Conservation (phyloP, 2,113 vertebrate genomes). For the Cyprinus carpio region DNA sequence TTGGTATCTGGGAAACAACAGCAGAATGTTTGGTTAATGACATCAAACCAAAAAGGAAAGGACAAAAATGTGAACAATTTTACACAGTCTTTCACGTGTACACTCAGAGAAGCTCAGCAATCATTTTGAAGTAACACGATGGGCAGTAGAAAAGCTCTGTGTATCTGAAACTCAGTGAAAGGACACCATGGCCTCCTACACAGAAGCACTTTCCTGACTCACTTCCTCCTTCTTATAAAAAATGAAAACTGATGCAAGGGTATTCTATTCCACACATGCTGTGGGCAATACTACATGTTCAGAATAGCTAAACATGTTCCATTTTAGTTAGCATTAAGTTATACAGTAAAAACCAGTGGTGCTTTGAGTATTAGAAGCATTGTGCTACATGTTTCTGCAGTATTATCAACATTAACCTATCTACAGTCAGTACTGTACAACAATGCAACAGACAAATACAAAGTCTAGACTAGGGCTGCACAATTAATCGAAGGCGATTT, state of each 20-base stretch:
- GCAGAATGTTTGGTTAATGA: not conserved
- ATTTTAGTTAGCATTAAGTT: not conserved
- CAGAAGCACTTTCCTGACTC: conserved; percentile 30
- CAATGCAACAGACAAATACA: not conserved
- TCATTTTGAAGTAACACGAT: not conserved
- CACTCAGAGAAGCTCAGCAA: not conserved
- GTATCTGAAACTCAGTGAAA: conserved; percentile 12
- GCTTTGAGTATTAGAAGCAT: not conserved
- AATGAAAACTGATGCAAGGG: conserved; percentile 16
- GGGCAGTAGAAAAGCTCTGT: not conserved
- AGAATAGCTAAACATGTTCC: not conserved
- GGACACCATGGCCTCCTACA: conserved; percentile 17
- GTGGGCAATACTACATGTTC: not conserved
- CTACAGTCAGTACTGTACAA: not conserved
- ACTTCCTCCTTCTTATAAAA: conserved; percentile 40
- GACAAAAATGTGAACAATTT: not conserved
- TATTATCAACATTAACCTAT: not conserved
- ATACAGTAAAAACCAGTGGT: not conserved
- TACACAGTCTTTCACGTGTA: not conserved
- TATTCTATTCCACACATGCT: not conserved
- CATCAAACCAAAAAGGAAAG: not conserved
- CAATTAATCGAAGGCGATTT: too few relatives aligned
- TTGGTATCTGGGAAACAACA: not conserved
- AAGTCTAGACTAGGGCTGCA: too few relatives aligned
- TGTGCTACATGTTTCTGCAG: not conserved